Evolutionary conservation across 1,140 invertebrate species (phyloP).

Genomic region (Bombyx mori): ASM3026992v2 NC_085118.1:15466501-15467000

Average conservation of each 20-base stretch:
- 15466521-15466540: conserved; percentile 70
- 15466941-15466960: conserved; percentile 62
- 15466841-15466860: conserved; percentile 28
- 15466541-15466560: conserved; percentile 47
- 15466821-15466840: conserved; percentile 32
- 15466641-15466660: conserved; percentile 61
- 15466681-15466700: conserved; percentile 57
- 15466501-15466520: conserved; percentile 53
- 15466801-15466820: conserved; percentile 32
- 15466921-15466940: conserved; percentile 40
- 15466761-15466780: conserved; percentile 12
- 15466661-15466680: conserved; percentile 68
- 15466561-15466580: conserved; percentile 67
- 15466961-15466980: conserved; percentile 49
- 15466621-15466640: conserved; percentile 69
- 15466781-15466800: conserved; percentile 4
- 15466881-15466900: conserved; percentile 30
- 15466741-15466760: conserved; percentile 52
- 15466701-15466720: conserved; percentile 59
- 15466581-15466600: conserved; percentile 65
- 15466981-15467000: conserved; percentile 66
- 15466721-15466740: conserved; percentile 62
- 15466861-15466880: conserved; percentile 23
- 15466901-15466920: conserved; percentile 46
- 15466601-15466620: conserved; percentile 66